These are phyloP conservation scores for Lasius fuliginosus DNA, from an alignment of 2,888 invertebrate genomes.

Conservation along the genomic window DNA sequence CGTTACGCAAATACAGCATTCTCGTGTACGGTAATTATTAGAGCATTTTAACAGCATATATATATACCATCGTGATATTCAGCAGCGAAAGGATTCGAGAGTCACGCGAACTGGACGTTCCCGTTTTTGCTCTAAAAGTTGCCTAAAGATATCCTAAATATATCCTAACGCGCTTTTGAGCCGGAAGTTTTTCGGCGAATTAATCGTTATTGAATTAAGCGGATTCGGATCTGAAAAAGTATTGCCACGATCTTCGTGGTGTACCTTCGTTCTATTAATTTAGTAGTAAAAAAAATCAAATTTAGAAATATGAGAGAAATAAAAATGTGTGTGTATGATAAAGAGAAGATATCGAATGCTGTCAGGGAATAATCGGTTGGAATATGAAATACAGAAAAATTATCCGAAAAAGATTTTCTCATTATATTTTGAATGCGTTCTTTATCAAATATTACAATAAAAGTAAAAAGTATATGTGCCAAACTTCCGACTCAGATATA, in stretches of 20 bases:
- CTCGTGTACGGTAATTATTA: not conserved
- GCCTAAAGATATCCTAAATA: conserved; percentile 62
- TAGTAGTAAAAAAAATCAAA: not conserved
- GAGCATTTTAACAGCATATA: conserved; percentile 4
- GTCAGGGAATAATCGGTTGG: not conserved
- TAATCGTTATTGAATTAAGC: conserved; percentile 3
- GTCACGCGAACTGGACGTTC: conserved; percentile 28
- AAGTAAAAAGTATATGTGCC: not conserved
- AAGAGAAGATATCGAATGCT: not conserved
- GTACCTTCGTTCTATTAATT: not conserved
- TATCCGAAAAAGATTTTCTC: not conserved
- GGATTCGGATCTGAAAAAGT: not conserved
- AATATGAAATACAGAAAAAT: not conserved
- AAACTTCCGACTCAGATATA: conserved; percentile 69
- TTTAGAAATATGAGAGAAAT: conserved; percentile 8
- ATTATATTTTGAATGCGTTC: not conserved
- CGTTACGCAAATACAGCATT: not conserved
- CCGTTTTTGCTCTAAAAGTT: conserved; percentile 53
- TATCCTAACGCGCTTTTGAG: conserved; percentile 60
- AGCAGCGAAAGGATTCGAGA: conserved; percentile 38
- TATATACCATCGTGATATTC: not conserved
- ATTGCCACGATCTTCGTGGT: not conserved
- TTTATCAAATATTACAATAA: not conserved
- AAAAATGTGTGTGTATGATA: not conserved
- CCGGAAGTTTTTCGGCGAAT: conserved; percentile 59